Conservation (phyloP, 2,113 vertebrate genomes). For the Addax nasomaculatus region DNA sequence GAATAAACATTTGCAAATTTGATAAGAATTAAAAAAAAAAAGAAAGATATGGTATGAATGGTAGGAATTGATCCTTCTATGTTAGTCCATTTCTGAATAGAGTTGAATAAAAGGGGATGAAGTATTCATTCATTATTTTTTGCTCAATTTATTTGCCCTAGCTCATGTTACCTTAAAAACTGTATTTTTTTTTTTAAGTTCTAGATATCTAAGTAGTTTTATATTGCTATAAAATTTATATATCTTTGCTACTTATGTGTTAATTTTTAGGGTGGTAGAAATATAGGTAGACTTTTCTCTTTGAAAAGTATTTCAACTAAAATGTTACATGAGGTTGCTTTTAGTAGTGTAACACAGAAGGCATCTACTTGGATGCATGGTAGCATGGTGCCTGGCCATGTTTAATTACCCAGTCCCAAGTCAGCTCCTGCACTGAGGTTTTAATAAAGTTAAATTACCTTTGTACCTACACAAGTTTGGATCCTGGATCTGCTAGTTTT, state of each 20-base stretch:
- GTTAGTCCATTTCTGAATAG: not conserved
- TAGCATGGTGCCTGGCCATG: not conserved
- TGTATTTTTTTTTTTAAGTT: not conserved
- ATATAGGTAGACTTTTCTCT: not conserved
- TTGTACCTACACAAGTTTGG: not conserved
- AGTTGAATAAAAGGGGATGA: not conserved
- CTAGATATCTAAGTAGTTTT: not conserved
- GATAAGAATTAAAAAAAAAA: no score
- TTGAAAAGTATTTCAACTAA: not conserved
- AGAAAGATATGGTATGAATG: not conserved
- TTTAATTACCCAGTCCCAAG: not conserved
- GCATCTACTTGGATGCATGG: not conserved
- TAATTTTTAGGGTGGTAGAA: not conserved
- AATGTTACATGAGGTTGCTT: not conserved
- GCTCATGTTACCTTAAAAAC: not conserved
- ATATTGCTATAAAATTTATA: not conserved
- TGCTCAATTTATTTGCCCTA: not conserved
- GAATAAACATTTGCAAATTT: no score
- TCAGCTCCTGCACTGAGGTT: not conserved
- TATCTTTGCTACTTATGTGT: not conserved
- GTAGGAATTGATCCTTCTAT: not conserved
- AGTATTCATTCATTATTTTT: not conserved
- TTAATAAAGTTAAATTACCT: constrained; percentile 32
- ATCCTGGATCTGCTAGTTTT: constrained; percentile 27
- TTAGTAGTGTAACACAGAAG: not conserved